phyloP scores from a whole-genome alignment of 2,888 invertebrate genomes.

The Crioceris asparagi region DNA sequence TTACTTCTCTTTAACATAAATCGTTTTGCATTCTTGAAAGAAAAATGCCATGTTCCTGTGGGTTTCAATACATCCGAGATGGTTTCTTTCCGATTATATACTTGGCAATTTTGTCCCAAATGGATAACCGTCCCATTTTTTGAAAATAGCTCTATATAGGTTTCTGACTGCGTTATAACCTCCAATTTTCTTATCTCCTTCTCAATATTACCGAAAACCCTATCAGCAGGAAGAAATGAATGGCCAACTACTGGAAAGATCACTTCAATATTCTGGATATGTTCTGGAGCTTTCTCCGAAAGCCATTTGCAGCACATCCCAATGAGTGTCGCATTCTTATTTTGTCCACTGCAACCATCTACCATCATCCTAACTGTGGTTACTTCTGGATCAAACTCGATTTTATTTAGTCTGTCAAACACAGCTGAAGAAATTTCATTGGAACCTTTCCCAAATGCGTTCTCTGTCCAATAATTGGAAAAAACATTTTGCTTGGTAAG shows the following conservation, averaged over 20 bases:
- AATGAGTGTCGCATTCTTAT: conserved; percentile 9
- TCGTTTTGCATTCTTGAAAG: background rate
- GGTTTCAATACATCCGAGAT: conserved; percentile 1
- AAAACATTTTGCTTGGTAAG: conserved; percentile 6
- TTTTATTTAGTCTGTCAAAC: background rate
- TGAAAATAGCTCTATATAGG: background rate
- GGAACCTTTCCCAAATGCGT: conserved; percentile 6
- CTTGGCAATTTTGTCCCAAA: conserved; percentile 1
- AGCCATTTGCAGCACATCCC: conserved; percentile 11
- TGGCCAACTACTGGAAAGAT: conserved; percentile 9
- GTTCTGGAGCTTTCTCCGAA: conserved; percentile 1
- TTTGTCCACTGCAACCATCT: conserved; percentile 12
- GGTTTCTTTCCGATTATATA: background rate
- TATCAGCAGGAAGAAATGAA: conserved; percentile 9
- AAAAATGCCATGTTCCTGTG: background rate
- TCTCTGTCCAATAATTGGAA: conserved; percentile 8
- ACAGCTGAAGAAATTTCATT: conserved; percentile 11
- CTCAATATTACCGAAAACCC: conserved; percentile 10
- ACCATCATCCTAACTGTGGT: conserved; percentile 3
- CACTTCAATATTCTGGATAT: conserved; percentile 8
- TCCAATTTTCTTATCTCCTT: background rate
- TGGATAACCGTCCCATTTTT: conserved; percentile 1
- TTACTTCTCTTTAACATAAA: conserved; percentile 3
- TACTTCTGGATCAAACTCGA: background rate
- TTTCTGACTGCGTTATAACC: background rate